phyloP scores from a whole-genome alignment of 2,888 invertebrate species.

The Vesta saturnalis region DNA sequence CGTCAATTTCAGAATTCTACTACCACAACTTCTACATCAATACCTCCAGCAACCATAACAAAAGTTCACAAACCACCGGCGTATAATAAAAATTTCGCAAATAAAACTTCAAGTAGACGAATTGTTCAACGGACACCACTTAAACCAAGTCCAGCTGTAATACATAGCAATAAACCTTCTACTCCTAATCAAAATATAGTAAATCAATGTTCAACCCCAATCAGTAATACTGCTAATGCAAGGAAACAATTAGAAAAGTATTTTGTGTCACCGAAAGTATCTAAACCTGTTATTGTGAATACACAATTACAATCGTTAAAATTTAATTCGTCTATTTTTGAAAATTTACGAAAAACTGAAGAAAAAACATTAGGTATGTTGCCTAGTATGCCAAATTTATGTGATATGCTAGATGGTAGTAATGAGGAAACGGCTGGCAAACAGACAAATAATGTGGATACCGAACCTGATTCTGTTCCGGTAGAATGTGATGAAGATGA shows the following conservation, averaged over 20 bases:
- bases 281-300: background rate
- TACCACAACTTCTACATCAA: background rate
- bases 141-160: background rate
- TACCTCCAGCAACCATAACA: slow-evolving; percentile 13
- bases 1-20: background rate
- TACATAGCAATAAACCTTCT: background rate
- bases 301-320: slow-evolving; percentile 37
- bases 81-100: slow-evolving; percentile 23
- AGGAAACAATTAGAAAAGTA: slow-evolving; percentile 38
- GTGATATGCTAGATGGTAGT: background rate
- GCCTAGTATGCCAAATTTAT: slow-evolving; percentile 56
- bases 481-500: slow-evolving; percentile 23
- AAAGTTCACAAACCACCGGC: slow-evolving; percentile 43
- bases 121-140: background rate
- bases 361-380: slow-evolving; percentile 45
- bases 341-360: slow-evolving; percentile 20
- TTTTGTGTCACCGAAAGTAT: slow-evolving; percentile 26
- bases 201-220: slow-evolving; percentile 26
- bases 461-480: slow-evolving; percentile 23
- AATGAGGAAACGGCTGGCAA: background rate
- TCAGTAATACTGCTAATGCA: slow-evolving; percentile 17
- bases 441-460: background rate
- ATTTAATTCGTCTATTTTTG: slow-evolving; percentile 50
- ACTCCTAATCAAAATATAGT: background rate
- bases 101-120: background rate